These are phyloP conservation scores for Lampropteryx suffumata DNA, from an alignment of 2,888 invertebrate genomes.

Conservation along the genomic window DNA sequence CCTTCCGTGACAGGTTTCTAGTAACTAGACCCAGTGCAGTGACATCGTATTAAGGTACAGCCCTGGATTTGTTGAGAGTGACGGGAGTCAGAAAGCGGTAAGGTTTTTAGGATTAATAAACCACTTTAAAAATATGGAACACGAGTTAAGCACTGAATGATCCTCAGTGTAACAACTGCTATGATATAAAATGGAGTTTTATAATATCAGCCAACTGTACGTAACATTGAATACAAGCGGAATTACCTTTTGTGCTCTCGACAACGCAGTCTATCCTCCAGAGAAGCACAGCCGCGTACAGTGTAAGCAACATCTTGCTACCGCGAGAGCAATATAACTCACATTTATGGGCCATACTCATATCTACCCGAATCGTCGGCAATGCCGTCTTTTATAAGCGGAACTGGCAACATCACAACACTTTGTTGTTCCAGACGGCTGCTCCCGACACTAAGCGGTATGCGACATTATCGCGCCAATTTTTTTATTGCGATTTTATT, in stretches of 20 bases:
- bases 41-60: too few relatives aligned
- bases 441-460: slow-evolving; percentile 47
- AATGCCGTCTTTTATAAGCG: slow-evolving; percentile 58
- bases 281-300: slow-evolving; percentile 67
- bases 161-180: too few relatives aligned
- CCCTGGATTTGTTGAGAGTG: too few relatives aligned
- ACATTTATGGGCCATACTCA: slow-evolving; percentile 68
- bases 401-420: slow-evolving; percentile 71
- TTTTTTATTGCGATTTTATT: slow-evolving; percentile 34
- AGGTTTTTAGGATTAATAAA: too few relatives aligned
- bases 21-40: too few relatives aligned
- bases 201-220: slow-evolving; percentile 15
- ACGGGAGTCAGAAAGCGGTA: too few relatives aligned
- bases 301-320: slow-evolving; percentile 70
- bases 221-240: slow-evolving; percentile 29
- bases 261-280: slow-evolving; percentile 75
- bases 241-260: slow-evolving; percentile 76
- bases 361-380: slow-evolving; percentile 64
- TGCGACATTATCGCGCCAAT: slow-evolving; percentile 33
- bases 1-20: too few relatives aligned
- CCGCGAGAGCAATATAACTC: slow-evolving; percentile 53
- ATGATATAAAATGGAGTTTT: background rate
- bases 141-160: too few relatives aligned
- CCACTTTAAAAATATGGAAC: too few relatives aligned
- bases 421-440: slow-evolving; percentile 53